Evolutionary conservation across 23 tunicate genomes (phyloP), one percentile per base, ranked within the genome.

Genomic region (Styela clava): DNA sequence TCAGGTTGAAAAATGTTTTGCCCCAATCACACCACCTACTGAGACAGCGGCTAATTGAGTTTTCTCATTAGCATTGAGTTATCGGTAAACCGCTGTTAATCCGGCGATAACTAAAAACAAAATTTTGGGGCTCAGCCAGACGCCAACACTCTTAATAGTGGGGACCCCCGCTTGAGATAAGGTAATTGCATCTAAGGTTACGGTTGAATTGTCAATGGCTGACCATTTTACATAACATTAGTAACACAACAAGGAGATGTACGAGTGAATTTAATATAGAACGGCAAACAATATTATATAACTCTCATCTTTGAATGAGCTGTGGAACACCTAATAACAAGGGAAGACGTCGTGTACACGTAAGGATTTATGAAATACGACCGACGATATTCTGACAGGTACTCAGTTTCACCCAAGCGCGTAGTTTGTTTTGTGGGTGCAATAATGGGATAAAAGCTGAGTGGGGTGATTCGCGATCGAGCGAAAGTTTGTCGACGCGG

Each of bases 361-460:
- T n/a, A n/a, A n/a, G n/a, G n/a, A n/a, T n/a, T n/a, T n/a, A n/a
- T n/a, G n/a, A n/a, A n/a, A n/a, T n/a, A n/a, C n/a, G n/a, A n/a
- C n/a, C n/a, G n/a, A n/a, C n/a, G n/a, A n/a, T n/a, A n/a, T n/a
- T n/a, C n/a, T 71, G 77, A 28, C 77, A 33, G 35, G 35, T 35
- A 71, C 77, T 28, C 77, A 71, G 27, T 71, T 35, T 5, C 77
- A 71, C 35, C 77, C 35, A 71, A 31, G 77, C 77, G 77, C 32
- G 34, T 28, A 27, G 77, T 71, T 71, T 31, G 37, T 32, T 71
- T 71, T 21, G 35, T 30, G 77, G 37, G 77, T 71, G 77, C 77
- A 71, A 44, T 44, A 44, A 71, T 19, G 77, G 77, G 77, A 71
- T 34, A 71, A 34, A 22, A 71, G 3, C 16, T 34, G 77, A 21